Evolutionary conservation across 2,797 vertebrate species (phyloP), one percentile per base, ranked within the genome.

Genomic region (Cryptoprocta ferox): DNA sequence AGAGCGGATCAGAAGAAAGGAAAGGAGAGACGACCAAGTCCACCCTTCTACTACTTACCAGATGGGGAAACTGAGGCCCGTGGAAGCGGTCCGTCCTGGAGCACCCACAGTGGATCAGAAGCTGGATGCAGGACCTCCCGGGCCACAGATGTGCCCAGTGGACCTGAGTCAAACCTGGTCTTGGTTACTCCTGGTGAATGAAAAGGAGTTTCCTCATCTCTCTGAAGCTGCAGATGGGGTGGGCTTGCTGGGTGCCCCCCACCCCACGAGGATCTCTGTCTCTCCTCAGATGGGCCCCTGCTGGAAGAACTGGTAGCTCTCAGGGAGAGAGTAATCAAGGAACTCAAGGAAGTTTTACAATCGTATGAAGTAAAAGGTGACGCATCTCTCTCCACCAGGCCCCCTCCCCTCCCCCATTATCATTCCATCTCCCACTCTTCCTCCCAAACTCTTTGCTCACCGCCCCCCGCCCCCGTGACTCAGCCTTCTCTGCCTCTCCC

Each of bases 341-440:
- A 96, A 28, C 89, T 98, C 48, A 98, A 98, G 95, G 88, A 32
- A 56, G 95, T 3, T 1, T 78, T 98, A 28, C 89, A 30, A 50
- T 66, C 66, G 0, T 97, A 97, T 13, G 95, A 98, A 90, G 14
- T 35, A 3, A 97, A 97, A 98, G 98, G 97, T 98, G n/a, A 15
- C 1, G 19, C 4, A 0, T 6, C 2, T 3, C 28, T 50, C 87
- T 48, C 66, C 66, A 15, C 45, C 32, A 21, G 30, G 45, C n/a
- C 3, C 8, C 2, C 11, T 3, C 26, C 14, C 21, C 8, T 37
- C 65, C 6, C 83, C 21, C 16, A 6, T n/a, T 2, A 68, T 15
- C 80, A 50, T 48, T 16, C 50, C 3, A 19, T 45, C 71, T 24
- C 48, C 42, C 24, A 10, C 24, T 12, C 39, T 53, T 14, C 24